phyloP scores from a whole-genome alignment of 2,888 invertebrate species.

The Epinotia bilunana region DNA sequence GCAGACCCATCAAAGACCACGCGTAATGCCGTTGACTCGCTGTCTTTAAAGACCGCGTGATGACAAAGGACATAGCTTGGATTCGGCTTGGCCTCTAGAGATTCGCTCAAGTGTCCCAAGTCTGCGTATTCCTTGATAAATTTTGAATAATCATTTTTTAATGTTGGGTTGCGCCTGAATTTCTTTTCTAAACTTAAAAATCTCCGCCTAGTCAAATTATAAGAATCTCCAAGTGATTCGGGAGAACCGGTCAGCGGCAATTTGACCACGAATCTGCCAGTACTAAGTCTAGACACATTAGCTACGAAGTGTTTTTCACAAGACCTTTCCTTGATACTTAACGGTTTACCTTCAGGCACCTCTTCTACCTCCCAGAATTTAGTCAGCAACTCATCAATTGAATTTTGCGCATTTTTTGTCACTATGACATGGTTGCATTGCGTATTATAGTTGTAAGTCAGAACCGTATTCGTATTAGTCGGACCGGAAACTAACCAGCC shows the following conservation, averaged over 20 bases:
- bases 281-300: conserved; percentile 24
- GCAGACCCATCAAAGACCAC: too few relatives aligned
- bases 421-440: conserved; percentile 10
- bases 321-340: conserved; percentile 4
- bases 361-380: conserved; percentile 35
- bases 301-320: conserved; percentile 35
- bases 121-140: conserved; percentile 45
- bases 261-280: conserved; percentile 39
- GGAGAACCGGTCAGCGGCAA: conserved; percentile 22
- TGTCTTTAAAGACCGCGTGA: too few relatives aligned
- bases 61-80: conserved; percentile 10
- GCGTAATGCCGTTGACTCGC: too few relatives aligned
- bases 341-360: conserved; percentile 3
- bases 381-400: neutral
- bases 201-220: conserved; percentile 39
- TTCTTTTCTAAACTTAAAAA: conserved; percentile 43
- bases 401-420: conserved; percentile 3
- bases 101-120: conserved; percentile 42
- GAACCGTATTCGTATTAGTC: too few relatives aligned
- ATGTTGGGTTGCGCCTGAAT: conserved; percentile 22
- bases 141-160: conserved; percentile 40
- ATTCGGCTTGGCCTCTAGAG: neutral
- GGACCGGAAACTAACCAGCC: conserved; percentile 28
- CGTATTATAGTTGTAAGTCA: too few relatives aligned
- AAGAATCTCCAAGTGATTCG: conserved; percentile 44